Percentiles rank a stretch among this genome's conserved stretches.
Evolutionary conservation across 2,113 vertebrate species (phyloP).

Genomic region (Chaenocephalus aceratus): DNA sequence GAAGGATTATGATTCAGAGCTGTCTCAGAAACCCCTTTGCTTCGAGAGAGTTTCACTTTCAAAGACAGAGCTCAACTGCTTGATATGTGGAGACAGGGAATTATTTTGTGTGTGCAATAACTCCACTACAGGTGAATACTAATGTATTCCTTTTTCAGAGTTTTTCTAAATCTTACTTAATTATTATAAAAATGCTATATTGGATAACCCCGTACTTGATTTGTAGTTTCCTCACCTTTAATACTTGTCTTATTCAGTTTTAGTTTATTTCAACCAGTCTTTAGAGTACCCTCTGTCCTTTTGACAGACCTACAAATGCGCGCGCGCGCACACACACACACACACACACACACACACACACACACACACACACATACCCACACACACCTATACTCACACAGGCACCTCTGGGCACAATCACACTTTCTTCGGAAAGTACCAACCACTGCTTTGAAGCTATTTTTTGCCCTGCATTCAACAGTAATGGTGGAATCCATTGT

Average conservation of each 20-base stretch:
- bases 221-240: not conserved
- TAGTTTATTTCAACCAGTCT: too few species aligned
- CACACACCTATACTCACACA: not conserved
- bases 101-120: slow-evolving; percentile 18
- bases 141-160: slow-evolving; percentile 1
- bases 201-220: not conserved
- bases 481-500: not conserved
- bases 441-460: not conserved
- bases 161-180: not conserved
- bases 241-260: not conserved
- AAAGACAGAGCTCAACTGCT: not conserved
- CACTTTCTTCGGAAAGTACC: slow-evolving; percentile 19
- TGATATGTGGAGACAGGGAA: slow-evolving; percentile 9
- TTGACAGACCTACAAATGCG: too few species aligned
- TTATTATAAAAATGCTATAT: slow-evolving; percentile 11
- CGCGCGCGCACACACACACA: not conserved
- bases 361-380: not conserved
- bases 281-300: too few species aligned
- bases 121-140: slow-evolving; percentile 27
- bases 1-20: slow-evolving; percentile 40
- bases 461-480: not conserved
- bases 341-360: not conserved
- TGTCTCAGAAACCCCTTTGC: slow-evolving; percentile 38
- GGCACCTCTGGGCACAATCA: slow-evolving; percentile 18
- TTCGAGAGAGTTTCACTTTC: slow-evolving; percentile 47